phyloP scores from a whole-genome alignment of 2,888 invertebrate species.

The Brenthis daphne region DNA sequence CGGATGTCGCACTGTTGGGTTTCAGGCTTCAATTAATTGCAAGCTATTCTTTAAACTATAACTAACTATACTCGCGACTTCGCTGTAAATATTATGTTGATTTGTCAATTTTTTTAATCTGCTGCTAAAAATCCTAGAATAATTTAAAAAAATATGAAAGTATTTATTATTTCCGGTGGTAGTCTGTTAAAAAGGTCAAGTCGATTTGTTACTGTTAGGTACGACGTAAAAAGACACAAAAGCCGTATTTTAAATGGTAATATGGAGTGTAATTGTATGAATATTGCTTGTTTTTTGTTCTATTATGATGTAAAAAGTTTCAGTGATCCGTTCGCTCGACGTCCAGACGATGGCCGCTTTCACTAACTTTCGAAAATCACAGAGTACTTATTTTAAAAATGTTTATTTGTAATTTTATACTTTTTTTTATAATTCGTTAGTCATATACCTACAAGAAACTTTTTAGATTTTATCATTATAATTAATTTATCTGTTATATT shows the following conservation, averaged over 20 bases:
- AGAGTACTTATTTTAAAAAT: slow-evolving; percentile 13
- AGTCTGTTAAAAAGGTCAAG: too few species aligned
- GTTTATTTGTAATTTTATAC: not conserved
- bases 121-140: not conserved
- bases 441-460: too few species aligned
- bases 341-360: slow-evolving; percentile 31
- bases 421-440: not conserved
- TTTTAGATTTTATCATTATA: too few species aligned
- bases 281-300: not conserved
- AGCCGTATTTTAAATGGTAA: too few species aligned
- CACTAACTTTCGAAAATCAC: slow-evolving; percentile 37
- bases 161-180: too few species aligned
- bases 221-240: too few species aligned
- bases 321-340: slow-evolving; percentile 15
- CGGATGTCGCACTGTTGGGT: slow-evolving; percentile 4
- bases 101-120: too few species aligned
- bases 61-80: not conserved
- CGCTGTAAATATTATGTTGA: not conserved
- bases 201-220: too few species aligned
- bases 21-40: slow-evolving; percentile 12
- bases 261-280: not conserved
- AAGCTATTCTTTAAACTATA: not conserved
- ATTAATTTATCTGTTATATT: too few species aligned
- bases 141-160: too few species aligned
- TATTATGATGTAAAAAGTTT: slow-evolving; percentile 4